Percentiles rank a stretch among this genome's conserved stretches.
Evolutionary conservation across 2,888 invertebrate genomes (phyloP).

Genomic region (Cosmopolites sordidus): DNA sequence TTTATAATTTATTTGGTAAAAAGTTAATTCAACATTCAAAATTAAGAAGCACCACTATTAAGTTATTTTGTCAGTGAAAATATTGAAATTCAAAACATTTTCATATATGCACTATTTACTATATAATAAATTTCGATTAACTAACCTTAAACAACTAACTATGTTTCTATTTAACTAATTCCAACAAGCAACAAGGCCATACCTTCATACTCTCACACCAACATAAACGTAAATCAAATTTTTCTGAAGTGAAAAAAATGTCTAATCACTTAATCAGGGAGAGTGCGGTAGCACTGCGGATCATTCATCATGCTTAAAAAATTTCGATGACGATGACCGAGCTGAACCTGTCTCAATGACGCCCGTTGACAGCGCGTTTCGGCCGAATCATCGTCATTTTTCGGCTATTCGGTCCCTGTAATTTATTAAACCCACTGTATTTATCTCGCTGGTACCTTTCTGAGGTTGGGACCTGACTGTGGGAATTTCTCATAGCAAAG

Average conservation of each 20-base stretch:
- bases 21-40: too few relatives aligned
- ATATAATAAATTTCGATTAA: too few relatives aligned
- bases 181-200: too few relatives aligned
- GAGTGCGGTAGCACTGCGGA: conserved; percentile 20
- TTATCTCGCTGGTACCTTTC: conserved; percentile 14
- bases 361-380: conserved; percentile 19
- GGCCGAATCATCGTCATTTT: conserved; percentile 24
- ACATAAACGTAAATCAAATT: not conserved
- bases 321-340: conserved; percentile 20
- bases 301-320: conserved; percentile 21
- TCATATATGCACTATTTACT: too few relatives aligned
- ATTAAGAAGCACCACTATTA: too few relatives aligned
- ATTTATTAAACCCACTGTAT: conserved; percentile 34
- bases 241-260: conserved; percentile 1
- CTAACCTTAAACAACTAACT: too few relatives aligned
- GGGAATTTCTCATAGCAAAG: conserved; percentile 5
- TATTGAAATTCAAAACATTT: too few relatives aligned
- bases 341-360: conserved; percentile 22
- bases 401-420: conserved; percentile 22
- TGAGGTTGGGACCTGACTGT: conserved; percentile 4
- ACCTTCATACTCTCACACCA: too few relatives aligned
- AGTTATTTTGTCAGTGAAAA: too few relatives aligned
- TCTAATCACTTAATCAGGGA: conserved; percentile 16
- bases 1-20: too few relatives aligned
- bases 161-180: too few relatives aligned